A percentile compares a stretch with the other conserved stretches of the same genome.
Conservation (phyloP, 1,140 invertebrate genomes). For the Metaphire vulgaris region DNA sequence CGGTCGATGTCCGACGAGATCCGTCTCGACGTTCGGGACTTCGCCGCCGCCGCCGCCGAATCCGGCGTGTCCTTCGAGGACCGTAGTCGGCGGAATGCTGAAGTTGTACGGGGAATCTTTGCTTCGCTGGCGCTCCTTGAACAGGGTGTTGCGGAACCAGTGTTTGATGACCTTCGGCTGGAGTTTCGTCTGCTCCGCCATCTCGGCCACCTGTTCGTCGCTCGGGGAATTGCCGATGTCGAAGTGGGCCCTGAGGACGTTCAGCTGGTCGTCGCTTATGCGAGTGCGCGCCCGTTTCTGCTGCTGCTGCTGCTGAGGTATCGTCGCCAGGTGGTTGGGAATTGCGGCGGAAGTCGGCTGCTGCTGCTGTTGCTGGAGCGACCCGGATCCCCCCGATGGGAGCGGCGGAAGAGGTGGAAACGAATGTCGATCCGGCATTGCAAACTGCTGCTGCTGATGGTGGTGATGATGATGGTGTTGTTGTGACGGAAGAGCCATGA, state of each 20-base stretch:
- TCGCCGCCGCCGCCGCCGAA: background rate
- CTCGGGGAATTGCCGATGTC: constrained; percentile 98
- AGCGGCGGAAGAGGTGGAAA: constrained; percentile 57
- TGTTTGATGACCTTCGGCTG: constrained; percentile 99
- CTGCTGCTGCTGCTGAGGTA: constrained; percentile 14
- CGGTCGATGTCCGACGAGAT: background rate
- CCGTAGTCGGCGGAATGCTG: constrained; percentile 80
- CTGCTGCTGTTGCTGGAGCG: constrained; percentile 50
- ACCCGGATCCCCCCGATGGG: constrained; percentile 21
- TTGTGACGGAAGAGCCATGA: background rate
- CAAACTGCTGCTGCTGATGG: constrained; percentile 45
- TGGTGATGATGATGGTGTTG: too few relatives aligned
- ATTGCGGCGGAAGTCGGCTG: constrained; percentile 38
- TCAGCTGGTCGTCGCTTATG: constrained; percentile 94
- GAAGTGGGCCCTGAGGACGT: constrained; percentile 90
- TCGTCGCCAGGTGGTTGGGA: constrained; percentile 9
- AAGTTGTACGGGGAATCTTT: constrained; percentile 99
- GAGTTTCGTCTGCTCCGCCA: constrained; percentile 76
- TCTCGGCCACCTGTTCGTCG: constrained; percentile 78
- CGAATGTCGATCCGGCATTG: constrained; percentile 34
- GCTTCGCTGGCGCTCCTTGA: constrained; percentile 97
- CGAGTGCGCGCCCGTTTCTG: constrained; percentile 92
- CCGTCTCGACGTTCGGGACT: background rate
- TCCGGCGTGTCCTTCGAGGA: background rate
- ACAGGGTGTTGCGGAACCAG: constrained; percentile 98